Evolutionary conservation across 2,113 vertebrate species (phyloP), one percentile per base, ranked within the genome.

Genomic region (Pollachius pollachius): DNA sequence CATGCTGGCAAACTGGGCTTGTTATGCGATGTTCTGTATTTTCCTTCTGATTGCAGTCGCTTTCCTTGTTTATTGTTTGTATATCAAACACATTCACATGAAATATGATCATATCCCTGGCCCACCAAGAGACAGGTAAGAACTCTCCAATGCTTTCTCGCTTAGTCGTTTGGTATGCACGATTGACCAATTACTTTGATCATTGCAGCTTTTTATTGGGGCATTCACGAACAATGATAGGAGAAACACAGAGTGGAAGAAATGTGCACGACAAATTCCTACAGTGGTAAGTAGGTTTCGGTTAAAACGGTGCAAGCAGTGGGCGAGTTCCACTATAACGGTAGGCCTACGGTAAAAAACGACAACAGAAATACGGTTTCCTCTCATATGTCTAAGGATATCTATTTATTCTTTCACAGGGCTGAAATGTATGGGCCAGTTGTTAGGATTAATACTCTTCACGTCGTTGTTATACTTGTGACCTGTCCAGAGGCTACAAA

Each of bases 61-160:
- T 8, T 79, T 75, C 34, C 25, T 70, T 7, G 1, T 4, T 12
- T 91, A 85, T 76, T 93, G 92, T 81, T 82, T 90, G 82, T 94
- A 92, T 71, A 73, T 93, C 69, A 67, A 59, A 1, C 82, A 82
- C 72, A 56, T 88, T 72, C 93, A 93, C 70, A 68, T 80, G 65
- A 90, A 91, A 67, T 94, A 92, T 73, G 94, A 94, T 76, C 81
- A 89, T 84, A 94, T 94, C 85, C 93, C 94, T 63, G 86, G 92
- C 71, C 71, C 91, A 34, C 93, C 92, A 61, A 84, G 93, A 81
- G 85, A 79, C 80, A 93, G 93, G 93, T 94, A 41, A 65, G 69
- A 48, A 13, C 19, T 15, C 27, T 62, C 30, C 30, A 34, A 34
- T 15, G 23, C 57, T n/a, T 59, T 59, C 16, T 13, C 9, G 3